A percentile compares a stretch with the other conserved stretches of the same genome.
phyloP scores from a whole-genome alignment of 1,140 invertebrate genomes.

The Asobara japonica region DNA sequence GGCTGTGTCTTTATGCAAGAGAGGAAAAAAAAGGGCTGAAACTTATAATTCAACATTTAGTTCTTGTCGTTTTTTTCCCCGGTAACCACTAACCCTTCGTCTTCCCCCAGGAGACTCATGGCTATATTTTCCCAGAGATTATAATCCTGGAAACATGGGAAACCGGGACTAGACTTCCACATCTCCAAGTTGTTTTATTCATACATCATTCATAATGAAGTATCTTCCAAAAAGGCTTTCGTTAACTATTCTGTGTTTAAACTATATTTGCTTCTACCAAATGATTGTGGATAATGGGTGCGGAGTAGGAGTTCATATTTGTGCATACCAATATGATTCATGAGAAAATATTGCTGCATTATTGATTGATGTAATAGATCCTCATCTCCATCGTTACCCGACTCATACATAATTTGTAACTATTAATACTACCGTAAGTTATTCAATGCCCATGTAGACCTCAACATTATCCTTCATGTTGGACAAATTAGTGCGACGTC shows the following conservation, averaged over 20 bases:
- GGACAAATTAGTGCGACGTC: constrained; percentile 25
- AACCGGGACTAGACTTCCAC: neutral
- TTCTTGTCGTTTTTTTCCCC: neutral
- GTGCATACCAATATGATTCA: too few relatives aligned
- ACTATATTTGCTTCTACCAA: too few relatives aligned
- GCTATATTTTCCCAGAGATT: constrained; percentile 4
- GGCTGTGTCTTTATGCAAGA: neutral
- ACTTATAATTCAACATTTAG: constrained; percentile 2
- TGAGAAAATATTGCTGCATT: too few relatives aligned
- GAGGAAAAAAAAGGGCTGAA: constrained; percentile 2
- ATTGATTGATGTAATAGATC: too few relatives aligned
- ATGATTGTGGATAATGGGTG: too few relatives aligned
- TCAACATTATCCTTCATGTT: neutral
- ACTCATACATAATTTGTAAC: neutral
- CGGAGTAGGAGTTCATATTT: too few relatives aligned
- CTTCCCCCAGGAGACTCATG: neutral
- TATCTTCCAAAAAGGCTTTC: neutral
- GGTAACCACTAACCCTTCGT: neutral
- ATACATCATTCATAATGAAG: neutral
- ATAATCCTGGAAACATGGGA: neutral
- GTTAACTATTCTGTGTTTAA: too few relatives aligned
- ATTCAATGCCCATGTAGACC: neutral
- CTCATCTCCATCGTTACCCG: too few relatives aligned
- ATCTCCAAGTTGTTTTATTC: neutral
- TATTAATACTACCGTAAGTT: neutral